phyloP scores from a whole-genome alignment of 2,888 invertebrate species.

The Acleris holmiana region DNA sequence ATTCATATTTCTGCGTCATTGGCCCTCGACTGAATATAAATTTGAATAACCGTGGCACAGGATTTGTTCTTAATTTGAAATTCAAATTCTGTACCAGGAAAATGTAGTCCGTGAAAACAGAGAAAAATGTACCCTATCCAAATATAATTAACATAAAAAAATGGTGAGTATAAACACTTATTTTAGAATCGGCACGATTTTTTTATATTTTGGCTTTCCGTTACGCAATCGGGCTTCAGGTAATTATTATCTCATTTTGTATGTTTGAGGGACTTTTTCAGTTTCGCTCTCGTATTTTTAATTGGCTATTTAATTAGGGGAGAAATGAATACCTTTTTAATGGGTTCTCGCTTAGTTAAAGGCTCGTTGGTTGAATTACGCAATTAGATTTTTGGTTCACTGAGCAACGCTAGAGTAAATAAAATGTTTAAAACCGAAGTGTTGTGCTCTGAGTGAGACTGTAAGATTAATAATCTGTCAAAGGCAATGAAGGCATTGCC shows the following conservation, averaged over 20 bases:
- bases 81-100: conserved; percentile 72
- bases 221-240: conserved; percentile 50
- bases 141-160: conserved; percentile 74
- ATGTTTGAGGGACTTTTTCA: conserved; percentile 9
- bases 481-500: no score
- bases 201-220: conserved; percentile 47
- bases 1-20: conserved; percentile 73
- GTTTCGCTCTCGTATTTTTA: conserved; percentile 22
- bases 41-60: conserved; percentile 69
- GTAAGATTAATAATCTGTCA: no score
- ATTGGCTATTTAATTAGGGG: conserved; percentile 20
- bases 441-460: no score
- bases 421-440: no score
- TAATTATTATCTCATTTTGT: conserved; percentile 30
- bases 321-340: conserved; percentile 10
- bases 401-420: no score
- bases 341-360: conserved; percentile 5
- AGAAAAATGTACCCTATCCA: conserved; percentile 70
- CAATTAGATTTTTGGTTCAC: background rate
- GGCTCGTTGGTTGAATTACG: conserved; percentile 7
- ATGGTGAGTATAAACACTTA: conserved; percentile 64
- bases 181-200: conserved; percentile 50
- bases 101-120: conserved; percentile 66
- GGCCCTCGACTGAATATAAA: conserved; percentile 70
- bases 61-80: conserved; percentile 74